A percentile compares a stretch with the other conserved stretches of the same genome.
phyloP scores from a whole-genome alignment of 2,888 invertebrate species.

The Agonum fuliginosum region DNA sequence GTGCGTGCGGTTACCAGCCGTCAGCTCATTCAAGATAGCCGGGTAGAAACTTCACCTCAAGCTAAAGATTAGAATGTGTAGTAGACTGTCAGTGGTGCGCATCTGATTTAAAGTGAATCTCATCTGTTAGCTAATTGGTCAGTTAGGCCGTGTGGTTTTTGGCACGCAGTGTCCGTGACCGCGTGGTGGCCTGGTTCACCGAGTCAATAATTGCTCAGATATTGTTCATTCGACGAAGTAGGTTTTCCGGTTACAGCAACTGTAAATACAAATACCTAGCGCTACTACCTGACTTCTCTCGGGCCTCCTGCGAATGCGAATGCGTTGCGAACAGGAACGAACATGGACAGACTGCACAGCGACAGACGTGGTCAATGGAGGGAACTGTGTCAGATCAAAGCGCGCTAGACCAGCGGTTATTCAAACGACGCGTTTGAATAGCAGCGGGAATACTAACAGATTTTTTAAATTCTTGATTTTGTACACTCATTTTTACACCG shows the following conservation, averaged over 20 bases:
- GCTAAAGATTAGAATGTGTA: too few species aligned
- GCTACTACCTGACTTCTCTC: slow-evolving; percentile 48
- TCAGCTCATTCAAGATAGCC: too few species aligned
- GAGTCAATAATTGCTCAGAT: slow-evolving; percentile 58
- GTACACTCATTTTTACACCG: too few species aligned
- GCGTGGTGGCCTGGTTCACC: slow-evolving; percentile 46
- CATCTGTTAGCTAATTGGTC: background rate
- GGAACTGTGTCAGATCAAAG: slow-evolving; percentile 36
- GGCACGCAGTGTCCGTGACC: slow-evolving; percentile 7
- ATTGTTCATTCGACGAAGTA: slow-evolving; percentile 55
- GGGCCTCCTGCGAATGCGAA: background rate
- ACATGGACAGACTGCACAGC: too few species aligned
- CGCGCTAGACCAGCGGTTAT: too few species aligned
- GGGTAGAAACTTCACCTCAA: too few species aligned
- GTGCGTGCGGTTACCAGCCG: too few species aligned
- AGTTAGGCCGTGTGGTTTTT: background rate
- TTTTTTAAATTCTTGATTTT: too few species aligned
- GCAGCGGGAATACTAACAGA: too few species aligned
- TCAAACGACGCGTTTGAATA: too few species aligned
- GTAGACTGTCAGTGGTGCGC: too few species aligned
- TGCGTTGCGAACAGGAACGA: slow-evolving; percentile 16
- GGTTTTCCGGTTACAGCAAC: slow-evolving; percentile 60
- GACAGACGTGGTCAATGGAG: slow-evolving; percentile 36
- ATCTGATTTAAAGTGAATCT: too few species aligned
- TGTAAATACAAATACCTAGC: slow-evolving; percentile 58